Conservation (phyloP, 2,888 invertebrate genomes). For the Mellilla xanthometata region DNA sequence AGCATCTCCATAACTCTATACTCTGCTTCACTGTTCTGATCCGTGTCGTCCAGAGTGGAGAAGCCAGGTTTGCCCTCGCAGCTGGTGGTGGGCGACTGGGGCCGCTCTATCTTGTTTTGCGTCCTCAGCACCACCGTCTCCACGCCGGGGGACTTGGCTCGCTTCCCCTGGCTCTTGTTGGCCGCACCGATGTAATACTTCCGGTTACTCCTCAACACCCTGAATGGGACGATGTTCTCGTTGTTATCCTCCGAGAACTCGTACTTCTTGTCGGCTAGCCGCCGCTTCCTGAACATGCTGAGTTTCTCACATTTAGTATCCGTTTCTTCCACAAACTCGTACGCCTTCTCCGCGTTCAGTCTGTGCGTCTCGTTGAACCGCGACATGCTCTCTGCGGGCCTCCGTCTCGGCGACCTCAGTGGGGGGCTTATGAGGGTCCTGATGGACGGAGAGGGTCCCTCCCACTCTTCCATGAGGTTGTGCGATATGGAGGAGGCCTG, state of each 20-base stretch:
- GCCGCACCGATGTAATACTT: constrained; percentile 74
- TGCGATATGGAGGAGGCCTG: constrained; percentile 74
- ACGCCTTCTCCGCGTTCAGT: constrained; percentile 87
- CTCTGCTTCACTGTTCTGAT: constrained; percentile 72
- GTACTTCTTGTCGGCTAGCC: constrained; percentile 95
- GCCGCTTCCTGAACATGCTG: constrained; percentile 91
- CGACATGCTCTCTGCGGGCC: constrained; percentile 78
- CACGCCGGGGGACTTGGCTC: constrained; percentile 70
- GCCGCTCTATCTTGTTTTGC: constrained; percentile 71
- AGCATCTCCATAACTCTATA: constrained; percentile 77
- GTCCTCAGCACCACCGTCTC: constrained; percentile 71
- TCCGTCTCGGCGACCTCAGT: constrained; percentile 66
- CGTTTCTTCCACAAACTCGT: constrained; percentile 92
- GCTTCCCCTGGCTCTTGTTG: constrained; percentile 50
- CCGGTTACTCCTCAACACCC: constrained; percentile 82
- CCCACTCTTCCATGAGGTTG: constrained; percentile 78
- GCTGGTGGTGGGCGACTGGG: constrained; percentile 55
- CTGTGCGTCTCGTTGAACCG: constrained; percentile 78
- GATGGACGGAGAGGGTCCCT: constrained; percentile 73
- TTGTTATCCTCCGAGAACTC: constrained; percentile 92
- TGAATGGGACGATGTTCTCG: constrained; percentile 85
- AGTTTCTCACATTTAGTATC: constrained; percentile 92
- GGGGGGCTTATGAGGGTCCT: constrained; percentile 76
- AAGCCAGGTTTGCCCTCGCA: constrained; percentile 54
- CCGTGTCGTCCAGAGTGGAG: constrained; percentile 56